Percentiles rank a stretch among this genome's conserved stretches.
Conservation (phyloP, 2,113 vertebrate genomes). For the Pycnonotus jocosus region DNA sequence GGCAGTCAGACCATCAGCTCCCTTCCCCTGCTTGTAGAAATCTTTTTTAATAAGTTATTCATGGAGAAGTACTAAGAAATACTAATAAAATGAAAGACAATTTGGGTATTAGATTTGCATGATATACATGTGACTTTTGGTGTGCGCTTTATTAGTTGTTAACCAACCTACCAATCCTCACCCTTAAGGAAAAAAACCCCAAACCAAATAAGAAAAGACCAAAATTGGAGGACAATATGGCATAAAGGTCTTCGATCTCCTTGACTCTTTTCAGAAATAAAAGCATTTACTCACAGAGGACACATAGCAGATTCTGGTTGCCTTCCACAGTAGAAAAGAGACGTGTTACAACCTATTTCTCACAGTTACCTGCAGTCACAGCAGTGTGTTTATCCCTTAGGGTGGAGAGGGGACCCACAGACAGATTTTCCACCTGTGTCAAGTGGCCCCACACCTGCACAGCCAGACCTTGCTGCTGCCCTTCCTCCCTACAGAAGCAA, state of each 20-base stretch:
- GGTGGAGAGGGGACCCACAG: background rate
- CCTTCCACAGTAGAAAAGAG: background rate
- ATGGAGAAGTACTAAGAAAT: background rate
- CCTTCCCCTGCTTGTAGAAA: background rate
- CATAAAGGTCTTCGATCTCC: background rate
- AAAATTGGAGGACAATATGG: background rate
- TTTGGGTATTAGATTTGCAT: background rate
- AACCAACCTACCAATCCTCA: background rate
- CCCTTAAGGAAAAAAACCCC: background rate
- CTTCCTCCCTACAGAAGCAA: background rate
- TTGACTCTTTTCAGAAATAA: background rate
- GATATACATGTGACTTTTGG: background rate
- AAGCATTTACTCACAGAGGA: background rate
- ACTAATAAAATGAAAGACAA: background rate
- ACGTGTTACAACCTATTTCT: background rate
- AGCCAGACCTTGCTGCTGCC: background rate
- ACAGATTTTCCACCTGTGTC: background rate
- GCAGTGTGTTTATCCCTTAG: background rate
- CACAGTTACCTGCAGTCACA: background rate
- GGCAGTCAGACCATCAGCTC: background rate
- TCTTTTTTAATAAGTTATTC: background rate
- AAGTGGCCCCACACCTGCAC: background rate
- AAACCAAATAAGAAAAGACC: background rate
- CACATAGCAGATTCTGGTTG: background rate
- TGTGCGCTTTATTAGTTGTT: background rate